A percentile compares a stretch with the other conserved stretches of the same genome.
Evolutionary conservation across 2,888 invertebrate genomes (phyloP).

Genomic region (Penaeus monodon): DNA sequence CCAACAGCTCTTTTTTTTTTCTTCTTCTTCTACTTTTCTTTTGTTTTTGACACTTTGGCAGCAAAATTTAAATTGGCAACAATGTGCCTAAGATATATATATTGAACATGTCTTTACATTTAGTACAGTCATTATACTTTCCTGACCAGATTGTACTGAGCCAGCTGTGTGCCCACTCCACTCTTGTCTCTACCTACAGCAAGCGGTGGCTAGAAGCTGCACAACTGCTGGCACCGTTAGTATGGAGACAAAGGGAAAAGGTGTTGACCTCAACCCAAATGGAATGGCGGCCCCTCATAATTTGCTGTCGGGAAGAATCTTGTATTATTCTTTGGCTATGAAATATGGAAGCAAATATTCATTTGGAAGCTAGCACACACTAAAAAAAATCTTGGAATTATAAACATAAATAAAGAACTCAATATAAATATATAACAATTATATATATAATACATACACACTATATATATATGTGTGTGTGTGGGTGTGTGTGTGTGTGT

Average conservation of each 20-base stretch:
- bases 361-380: constrained; percentile 11
- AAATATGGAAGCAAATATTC: constrained; percentile 43
- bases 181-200: constrained; percentile 35
- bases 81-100: too few species aligned
- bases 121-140: constrained; percentile 8
- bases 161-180: constrained; percentile 35
- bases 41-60: too few species aligned
- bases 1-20: too few species aligned
- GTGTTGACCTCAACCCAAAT: constrained; percentile 23
- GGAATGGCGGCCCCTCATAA: constrained; percentile 28
- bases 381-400: neutral
- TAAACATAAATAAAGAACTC: too few species aligned
- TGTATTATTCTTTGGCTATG: constrained; percentile 31
- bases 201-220: constrained; percentile 41
- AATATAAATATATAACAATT: too few species aligned
- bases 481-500: too few species aligned
- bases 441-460: too few species aligned
- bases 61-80: too few species aligned
- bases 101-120: too few species aligned
- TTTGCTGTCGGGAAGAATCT: constrained; percentile 34
- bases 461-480: too few species aligned
- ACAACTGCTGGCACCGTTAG: constrained; percentile 53
- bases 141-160: constrained; percentile 43
- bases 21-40: too few species aligned
- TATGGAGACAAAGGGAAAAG: constrained; percentile 34